Evolutionary conservation across 2,113 vertebrate genomes (phyloP), one percentile per base, ranked within the genome.

Genomic region (Otolemur garnettii): DNA sequence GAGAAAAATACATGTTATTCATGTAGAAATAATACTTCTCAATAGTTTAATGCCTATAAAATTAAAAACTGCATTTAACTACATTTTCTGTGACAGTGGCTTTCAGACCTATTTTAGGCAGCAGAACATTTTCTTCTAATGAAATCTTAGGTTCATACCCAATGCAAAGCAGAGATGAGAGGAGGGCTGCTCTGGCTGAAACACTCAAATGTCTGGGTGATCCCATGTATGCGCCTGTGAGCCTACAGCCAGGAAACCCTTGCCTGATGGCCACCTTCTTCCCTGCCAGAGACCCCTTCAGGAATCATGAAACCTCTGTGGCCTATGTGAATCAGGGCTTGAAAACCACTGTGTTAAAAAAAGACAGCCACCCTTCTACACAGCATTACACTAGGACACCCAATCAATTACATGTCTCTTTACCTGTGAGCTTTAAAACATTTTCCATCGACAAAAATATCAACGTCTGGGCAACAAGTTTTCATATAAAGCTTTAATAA

Each of bases 341-440:
- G 89, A 92, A 87, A 93, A 85, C 38, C 42, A 83, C 57, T n/a
- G 35, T 74, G 55, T n/a, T 82, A 84, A 33, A 79, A 95, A 60
- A 69, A 59, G 75, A 94, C 0, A 87, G 30, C 7, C 14, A 79
- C 24, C 42, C 4, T 24, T 82, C 77, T 33, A 74, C 13, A 82
- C 2, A 53, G n/a, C 8, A 64, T 62, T 50, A 91, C 35, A 90
- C n/a, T 59, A 92, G 87, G 28, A 72, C 50, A 91, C 30, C 89
- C 95, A 71, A 92, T 59, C 91, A 87, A 91, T 85, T 57, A 66
- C n/a, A 45, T 55, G 57, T 64, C n/a, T 90, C 87, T 0, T 57
- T 99, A 99, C 99, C 99, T 99, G 99, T 99, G 99, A 97, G 99
- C 99, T 97, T 98, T 98, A 98, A 99, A 99, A 81, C 96, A 89